phyloP scores from a whole-genome alignment of 2,113 vertebrate genomes.

The Mungos mungo region DNA sequence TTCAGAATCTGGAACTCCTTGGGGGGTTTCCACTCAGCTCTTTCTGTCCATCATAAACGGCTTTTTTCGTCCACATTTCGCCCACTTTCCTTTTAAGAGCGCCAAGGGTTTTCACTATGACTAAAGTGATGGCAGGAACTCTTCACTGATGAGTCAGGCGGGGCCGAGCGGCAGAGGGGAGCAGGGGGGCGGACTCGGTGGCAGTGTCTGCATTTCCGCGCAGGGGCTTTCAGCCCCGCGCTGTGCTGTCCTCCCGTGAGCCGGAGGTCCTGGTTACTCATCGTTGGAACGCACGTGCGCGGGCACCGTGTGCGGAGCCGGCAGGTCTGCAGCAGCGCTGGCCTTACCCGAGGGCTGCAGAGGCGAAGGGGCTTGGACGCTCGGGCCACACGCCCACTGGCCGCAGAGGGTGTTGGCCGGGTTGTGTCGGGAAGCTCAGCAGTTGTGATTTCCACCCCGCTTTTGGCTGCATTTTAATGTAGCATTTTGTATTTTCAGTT shows the following conservation, averaged over 20 bases:
- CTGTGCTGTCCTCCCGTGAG: background rate
- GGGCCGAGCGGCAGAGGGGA: background rate
- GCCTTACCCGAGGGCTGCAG: background rate
- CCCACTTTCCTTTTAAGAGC: background rate
- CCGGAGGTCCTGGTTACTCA: background rate
- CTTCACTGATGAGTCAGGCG: background rate
- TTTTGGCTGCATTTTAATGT: background rate
- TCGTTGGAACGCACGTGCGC: background rate
- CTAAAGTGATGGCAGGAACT: background rate
- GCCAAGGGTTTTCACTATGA: background rate
- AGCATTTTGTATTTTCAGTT: conserved; percentile 9
- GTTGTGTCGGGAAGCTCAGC: background rate
- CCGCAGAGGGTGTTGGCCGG: background rate
- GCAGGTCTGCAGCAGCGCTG: background rate
- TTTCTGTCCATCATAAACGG: background rate
- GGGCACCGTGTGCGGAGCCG: background rate
- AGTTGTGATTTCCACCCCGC: background rate
- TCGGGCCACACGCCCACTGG: background rate
- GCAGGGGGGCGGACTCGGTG: background rate
- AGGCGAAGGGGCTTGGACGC: background rate
- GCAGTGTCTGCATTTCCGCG: rapidly evolving
- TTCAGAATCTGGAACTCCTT: background rate
- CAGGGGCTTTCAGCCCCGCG: background rate
- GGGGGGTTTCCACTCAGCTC: background rate
- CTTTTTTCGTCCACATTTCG: background rate